Evolutionary conservation across 2,888 invertebrate genomes (phyloP), one percentile per base, ranked within the genome.

Genomic region (Folsomia candida): DNA sequence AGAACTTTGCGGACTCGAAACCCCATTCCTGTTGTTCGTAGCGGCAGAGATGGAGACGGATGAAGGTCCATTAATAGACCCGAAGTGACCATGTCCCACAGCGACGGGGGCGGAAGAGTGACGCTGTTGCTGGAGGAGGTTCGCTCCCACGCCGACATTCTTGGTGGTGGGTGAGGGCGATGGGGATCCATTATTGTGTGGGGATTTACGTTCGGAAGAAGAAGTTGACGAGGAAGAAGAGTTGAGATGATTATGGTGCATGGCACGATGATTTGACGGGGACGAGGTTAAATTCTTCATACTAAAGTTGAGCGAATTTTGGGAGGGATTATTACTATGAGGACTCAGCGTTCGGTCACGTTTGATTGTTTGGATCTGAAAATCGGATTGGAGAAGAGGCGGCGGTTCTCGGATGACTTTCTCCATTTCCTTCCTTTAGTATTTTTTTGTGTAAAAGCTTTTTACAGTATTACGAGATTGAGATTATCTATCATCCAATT

Each of bases 81-180:
- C 61, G 2, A 28, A 22, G 2, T 61, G 61, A n/a, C 61, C 61
- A 26, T 28, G 61, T 24, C 59, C 59, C 25, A 59, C 20, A 59
- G 25, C 14, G 24, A 59, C 59, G 20, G 59, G 26, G 2, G 24
- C 24, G 14, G 59, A 59, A 25, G 59, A 59, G 26, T 59, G 59
- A 6, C 59, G 20, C 25, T 25, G 24, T 4, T 4, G 9, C n/a
- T n/a, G n/a, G n/a, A n/a, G n/a, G n/a, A 71, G 54, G 68, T 71
- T 71, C 20, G 69, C 66, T 51, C 72, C 72, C 51, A 69, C 69
- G 51, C 72, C 71, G 51, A 71, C 51, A 59, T 71, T 71, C 54
- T 71, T 71, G 2, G 71, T 71, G 20, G 68, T 68, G 22, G 57
- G 51, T 26, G 37, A 37, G 4, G 37, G 37, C 27, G 37, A 37